Evolutionary conservation across 2,888 invertebrate genomes (phyloP).

Genomic region (Cryptocheilus praepositus): DNA sequence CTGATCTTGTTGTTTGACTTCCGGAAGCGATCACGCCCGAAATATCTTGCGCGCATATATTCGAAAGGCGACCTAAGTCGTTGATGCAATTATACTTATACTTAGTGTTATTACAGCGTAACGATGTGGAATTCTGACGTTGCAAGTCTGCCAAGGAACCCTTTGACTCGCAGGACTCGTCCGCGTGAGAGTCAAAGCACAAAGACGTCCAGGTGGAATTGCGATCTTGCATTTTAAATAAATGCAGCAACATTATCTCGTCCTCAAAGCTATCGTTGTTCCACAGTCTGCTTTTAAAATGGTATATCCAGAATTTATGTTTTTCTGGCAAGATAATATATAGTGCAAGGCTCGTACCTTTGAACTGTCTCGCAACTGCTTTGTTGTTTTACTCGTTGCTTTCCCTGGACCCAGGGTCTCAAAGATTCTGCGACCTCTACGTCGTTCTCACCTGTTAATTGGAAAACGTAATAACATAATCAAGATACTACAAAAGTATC

Average conservation of each 20-base stretch:
- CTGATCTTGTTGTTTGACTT: constrained; percentile 59
- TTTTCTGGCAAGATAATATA: no score
- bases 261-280: constrained; percentile 73
- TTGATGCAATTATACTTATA: constrained; percentile 31
- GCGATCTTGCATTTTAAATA: constrained; percentile 76
- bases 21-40: constrained; percentile 43
- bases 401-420: constrained; percentile 63
- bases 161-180: constrained; percentile 56
- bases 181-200: constrained; percentile 61
- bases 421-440: constrained; percentile 80
- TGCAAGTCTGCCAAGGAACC: constrained; percentile 51
- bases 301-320: no score
- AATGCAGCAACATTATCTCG: constrained; percentile 79
- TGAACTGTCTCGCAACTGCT: constrained; percentile 23
- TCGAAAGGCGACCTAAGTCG: constrained; percentile 10
- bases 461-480: no score
- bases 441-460: constrained; percentile 79
- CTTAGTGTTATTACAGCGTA: constrained; percentile 43
- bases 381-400: constrained; percentile 57
- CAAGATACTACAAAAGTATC: no score
- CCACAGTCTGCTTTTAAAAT: constrained; percentile 46
- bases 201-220: constrained; percentile 66
- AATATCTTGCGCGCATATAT: constrained; percentile 38
- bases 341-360: constrained; percentile 28
- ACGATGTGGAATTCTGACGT: constrained; percentile 55